Evolutionary conservation across 2,797 vertebrate genomes (phyloP), one percentile per base, ranked within the genome.

Genomic region (Balearica regulorum): DNA sequence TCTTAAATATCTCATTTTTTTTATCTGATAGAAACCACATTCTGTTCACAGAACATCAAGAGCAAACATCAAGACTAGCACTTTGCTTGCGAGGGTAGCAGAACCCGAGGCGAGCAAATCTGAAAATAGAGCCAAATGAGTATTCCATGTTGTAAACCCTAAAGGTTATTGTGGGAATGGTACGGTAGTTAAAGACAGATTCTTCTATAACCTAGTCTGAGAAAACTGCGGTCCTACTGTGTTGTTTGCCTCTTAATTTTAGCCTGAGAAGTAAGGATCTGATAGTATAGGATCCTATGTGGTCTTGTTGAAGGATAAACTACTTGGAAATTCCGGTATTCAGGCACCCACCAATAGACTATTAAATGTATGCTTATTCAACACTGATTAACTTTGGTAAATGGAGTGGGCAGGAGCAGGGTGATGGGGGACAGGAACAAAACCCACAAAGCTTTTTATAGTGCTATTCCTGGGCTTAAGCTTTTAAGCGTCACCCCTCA

Each of bases 391-490:
- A 49, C 71, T 62, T 70, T 24, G 51, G 35, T 51, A 51, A 51
- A n/a, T 0, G 1, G 4, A 1, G 1, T 65, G 29, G 13, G 68
- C 41, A 80, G n/a, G 41, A 25, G 33, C 18, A n/a, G 37, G 39
- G 15, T 48, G 35, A 5, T 51, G 35, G 2, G 25, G 48, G 33
- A 44, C 29, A 44, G 49, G 57, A 90, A 46, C 14, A 49, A 73
- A 84, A 60, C 13, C 2, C 43, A 29, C 15, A 35, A n/a, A 62
- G 48, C 10, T 72, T 82, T 87, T 75, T 73, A 60, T 21, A 43
- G 41, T 4, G 11, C 22, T 1, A 0, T 78, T 73, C 17, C 35
- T 48, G 41, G 25, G 11, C 13, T 89, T 81, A 15, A 13, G 26
- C 35, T 76, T 51, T 33, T 71, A 44, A 62, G 55, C 79, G 26